These are phyloP conservation scores for Cantharis rustica DNA, from an alignment of 2,888 invertebrate species.

Conservation along the genomic window DNA sequence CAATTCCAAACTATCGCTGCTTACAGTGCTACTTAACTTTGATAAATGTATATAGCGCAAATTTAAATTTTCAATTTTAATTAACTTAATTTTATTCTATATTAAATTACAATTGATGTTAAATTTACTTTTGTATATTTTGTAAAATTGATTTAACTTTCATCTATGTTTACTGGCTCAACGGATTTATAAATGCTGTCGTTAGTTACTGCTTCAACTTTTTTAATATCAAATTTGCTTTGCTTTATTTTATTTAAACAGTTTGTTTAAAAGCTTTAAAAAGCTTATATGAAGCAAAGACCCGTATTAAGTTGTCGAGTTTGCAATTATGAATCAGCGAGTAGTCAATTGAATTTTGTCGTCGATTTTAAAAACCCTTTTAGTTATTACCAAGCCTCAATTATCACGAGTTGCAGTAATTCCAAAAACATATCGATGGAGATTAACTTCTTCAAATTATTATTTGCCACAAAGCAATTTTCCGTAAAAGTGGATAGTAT, in stretches of 20 bases:
- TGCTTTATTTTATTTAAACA: not conserved
- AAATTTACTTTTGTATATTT: not conserved
- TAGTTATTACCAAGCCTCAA: not conserved
- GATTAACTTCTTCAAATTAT: not conserved
- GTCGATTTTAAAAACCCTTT: not conserved
- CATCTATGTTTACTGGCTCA: not conserved
- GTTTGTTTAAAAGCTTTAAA: not conserved
- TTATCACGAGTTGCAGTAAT: not conserved
- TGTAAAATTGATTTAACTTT: not conserved
- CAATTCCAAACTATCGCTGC: not conserved
- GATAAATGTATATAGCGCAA: not conserved
- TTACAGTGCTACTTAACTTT: not conserved
- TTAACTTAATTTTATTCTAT: not conserved
- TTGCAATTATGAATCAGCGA: not conserved
- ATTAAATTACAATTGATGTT: not conserved
- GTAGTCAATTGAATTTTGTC: not conserved
- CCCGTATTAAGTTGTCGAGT: not conserved
- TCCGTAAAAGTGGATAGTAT: not conserved
- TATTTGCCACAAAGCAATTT: not conserved
- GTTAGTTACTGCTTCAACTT: not conserved
- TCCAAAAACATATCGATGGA: not conserved
- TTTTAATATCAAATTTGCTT: not conserved
- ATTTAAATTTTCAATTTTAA: not conserved
- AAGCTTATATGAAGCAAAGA: not conserved
- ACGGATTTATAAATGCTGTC: not conserved